Conservation (phyloP, 2,888 invertebrate genomes). For the Lithophane ornitopus region DNA sequence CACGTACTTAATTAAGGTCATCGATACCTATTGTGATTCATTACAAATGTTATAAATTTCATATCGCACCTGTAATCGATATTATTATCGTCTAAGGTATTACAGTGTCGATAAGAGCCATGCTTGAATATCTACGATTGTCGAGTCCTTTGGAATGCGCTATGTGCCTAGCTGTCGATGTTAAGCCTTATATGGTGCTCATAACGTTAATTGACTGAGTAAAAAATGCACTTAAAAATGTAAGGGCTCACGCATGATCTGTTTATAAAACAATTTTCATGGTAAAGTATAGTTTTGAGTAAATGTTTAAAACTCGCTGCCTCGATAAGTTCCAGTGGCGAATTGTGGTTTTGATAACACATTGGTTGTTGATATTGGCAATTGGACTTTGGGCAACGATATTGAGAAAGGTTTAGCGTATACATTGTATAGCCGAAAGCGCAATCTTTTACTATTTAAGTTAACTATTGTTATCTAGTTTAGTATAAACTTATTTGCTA, state of each 20-base stretch:
- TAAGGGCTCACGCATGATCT: conserved; percentile 27
- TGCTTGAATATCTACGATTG: conserved; percentile 51
- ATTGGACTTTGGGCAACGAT: not conserved
- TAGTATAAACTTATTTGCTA: not conserved
- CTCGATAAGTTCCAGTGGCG: conserved; percentile 21
- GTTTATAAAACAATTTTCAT: conserved; percentile 23
- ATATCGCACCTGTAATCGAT: conserved; percentile 60
- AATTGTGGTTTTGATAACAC: conserved; percentile 16
- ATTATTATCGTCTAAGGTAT: conserved; percentile 59
- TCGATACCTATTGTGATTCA: conserved; percentile 51
- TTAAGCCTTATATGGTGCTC: conserved; percentile 21
- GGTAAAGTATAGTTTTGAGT: not conserved
- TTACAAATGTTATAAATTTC: conserved; percentile 57
- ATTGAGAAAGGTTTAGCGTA: not conserved
- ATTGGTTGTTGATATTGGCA: conserved; percentile 18
- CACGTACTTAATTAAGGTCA: conserved; percentile 45
- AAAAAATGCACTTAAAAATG: conserved; percentile 34
- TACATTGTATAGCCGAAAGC: not conserved
- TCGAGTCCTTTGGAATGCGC: conserved; percentile 43
- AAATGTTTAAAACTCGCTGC: conserved; percentile 20
- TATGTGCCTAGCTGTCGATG: conserved; percentile 10
- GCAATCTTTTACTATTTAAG: not conserved
- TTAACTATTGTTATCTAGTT: not conserved
- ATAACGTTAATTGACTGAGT: conserved; percentile 39
- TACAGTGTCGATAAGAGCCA: conserved; percentile 53